phyloP scores from a whole-genome alignment of 2,113 vertebrate genomes.

The Gasterosteus aculeatus region DNA sequence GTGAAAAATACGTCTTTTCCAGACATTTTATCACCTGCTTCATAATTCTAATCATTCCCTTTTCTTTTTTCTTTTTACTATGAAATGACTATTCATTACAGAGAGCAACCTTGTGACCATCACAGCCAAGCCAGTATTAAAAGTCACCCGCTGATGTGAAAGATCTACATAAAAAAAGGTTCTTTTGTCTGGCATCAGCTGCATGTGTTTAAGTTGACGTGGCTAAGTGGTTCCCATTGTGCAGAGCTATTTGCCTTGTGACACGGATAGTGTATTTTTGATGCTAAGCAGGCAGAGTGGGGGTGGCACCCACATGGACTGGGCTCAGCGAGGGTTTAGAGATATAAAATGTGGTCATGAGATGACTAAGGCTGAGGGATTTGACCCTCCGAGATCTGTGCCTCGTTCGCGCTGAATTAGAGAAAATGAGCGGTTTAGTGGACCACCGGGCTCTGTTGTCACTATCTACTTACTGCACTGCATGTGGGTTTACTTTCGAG shows the following conservation, averaged over 20 bases:
- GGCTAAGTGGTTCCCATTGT: slow-evolving; percentile 58
- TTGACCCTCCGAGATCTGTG: slow-evolving; percentile 66
- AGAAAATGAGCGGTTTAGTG: slow-evolving; percentile 64
- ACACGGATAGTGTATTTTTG: slow-evolving; percentile 60
- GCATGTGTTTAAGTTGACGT: slow-evolving; percentile 49
- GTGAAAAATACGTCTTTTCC: not conserved
- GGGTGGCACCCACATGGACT: slow-evolving; percentile 36
- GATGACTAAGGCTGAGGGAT: slow-evolving; percentile 70
- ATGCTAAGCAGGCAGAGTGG: slow-evolving; percentile 57
- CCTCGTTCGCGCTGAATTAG: slow-evolving; percentile 53
- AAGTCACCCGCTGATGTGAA: slow-evolving; percentile 44
- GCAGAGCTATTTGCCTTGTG: slow-evolving; percentile 55
- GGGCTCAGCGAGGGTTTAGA: slow-evolving; percentile 69
- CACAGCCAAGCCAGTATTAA: slow-evolving; percentile 28
- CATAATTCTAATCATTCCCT: slow-evolving; percentile 27
- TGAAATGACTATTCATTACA: slow-evolving; percentile 31
- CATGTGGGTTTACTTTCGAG: slow-evolving; percentile 38
- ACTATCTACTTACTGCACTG: slow-evolving; percentile 41
- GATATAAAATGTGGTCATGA: slow-evolving; percentile 73
- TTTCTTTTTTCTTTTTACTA: slow-evolving; percentile 12
- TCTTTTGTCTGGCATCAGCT: slow-evolving; percentile 49
- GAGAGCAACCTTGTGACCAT: slow-evolving; percentile 43
- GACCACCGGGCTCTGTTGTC: slow-evolving; percentile 53
- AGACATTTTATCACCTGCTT: slow-evolving; percentile 12
- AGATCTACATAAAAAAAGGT: slow-evolving; percentile 36